phyloP scores from a whole-genome alignment of 2,113 vertebrate genomes.

The Spea bombifrons region DNA sequence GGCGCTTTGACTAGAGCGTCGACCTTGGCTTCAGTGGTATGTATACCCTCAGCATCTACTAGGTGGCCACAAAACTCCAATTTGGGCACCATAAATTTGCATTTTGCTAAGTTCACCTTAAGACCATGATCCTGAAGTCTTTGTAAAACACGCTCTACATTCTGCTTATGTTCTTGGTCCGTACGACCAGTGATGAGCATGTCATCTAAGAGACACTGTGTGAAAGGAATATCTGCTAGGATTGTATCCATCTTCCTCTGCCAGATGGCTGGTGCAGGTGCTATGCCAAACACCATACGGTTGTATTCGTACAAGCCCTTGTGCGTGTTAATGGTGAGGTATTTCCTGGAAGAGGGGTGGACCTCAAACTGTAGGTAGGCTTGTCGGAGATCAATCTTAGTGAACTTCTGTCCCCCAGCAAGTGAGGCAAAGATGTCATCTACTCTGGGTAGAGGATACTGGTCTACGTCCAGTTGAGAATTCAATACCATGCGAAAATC shows the following conservation, averaged over 20 bases:
- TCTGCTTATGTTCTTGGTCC: not conserved
- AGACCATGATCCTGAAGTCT: not conserved
- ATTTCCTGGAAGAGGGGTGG: too few species aligned
- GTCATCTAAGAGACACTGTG: slow-evolving; percentile 1
- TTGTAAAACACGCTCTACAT: not conserved
- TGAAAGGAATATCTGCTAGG: not conserved
- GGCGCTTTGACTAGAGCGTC: not conserved
- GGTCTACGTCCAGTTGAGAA: too few species aligned
- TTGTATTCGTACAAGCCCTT: too few species aligned
- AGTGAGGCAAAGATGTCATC: too few species aligned
- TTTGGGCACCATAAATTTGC: not conserved
- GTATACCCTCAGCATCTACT: not conserved
- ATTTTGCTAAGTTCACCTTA: not conserved
- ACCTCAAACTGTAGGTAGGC: too few species aligned
- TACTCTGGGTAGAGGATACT: too few species aligned
- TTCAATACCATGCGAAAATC: too few species aligned
- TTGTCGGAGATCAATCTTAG: too few species aligned
- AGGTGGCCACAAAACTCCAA: not conserved
- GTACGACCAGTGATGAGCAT: not conserved
- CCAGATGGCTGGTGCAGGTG: too few species aligned
- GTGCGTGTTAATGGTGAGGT: too few species aligned
- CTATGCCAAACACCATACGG: too few species aligned
- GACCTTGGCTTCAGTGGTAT: not conserved
- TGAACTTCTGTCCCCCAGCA: too few species aligned
- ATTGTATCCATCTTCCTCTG: not conserved